Evolutionary conservation across 2,888 invertebrate species (phyloP).

Genomic region (Anticlea derivata): DNA sequence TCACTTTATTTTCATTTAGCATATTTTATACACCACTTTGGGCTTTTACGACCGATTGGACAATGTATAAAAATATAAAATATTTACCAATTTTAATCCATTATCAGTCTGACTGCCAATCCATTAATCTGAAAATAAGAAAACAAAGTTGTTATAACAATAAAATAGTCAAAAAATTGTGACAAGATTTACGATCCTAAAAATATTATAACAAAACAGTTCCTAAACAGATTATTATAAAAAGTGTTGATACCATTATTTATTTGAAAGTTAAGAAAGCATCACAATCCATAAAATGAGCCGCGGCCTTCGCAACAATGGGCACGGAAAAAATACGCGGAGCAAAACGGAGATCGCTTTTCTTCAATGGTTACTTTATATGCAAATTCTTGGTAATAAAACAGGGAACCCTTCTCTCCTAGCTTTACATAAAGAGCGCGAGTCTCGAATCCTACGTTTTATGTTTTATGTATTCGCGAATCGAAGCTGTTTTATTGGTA

Average conservation of each 20-base stretch:
- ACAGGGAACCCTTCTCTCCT: constrained; percentile 80
- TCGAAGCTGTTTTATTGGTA: constrained; percentile 80
- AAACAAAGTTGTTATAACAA: constrained; percentile 45
- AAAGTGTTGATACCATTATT: constrained; percentile 77
- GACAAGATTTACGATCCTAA: constrained; percentile 52
- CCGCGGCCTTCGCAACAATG: constrained; percentile 77
- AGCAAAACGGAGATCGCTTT: constrained; percentile 79
- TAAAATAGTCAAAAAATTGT: constrained; percentile 41
- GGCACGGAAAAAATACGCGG: constrained; percentile 74
- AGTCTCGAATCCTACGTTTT: constrained; percentile 79
- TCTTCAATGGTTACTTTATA: constrained; percentile 84
- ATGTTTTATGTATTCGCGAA: constrained; percentile 83
- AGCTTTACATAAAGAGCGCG: constrained; percentile 76
- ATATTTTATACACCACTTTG: constrained; percentile 49
- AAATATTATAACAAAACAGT: constrained; percentile 54
- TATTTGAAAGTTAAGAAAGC: constrained; percentile 75
- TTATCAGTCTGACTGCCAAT: constrained; percentile 48
- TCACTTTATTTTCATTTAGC: constrained; percentile 58
- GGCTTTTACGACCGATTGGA: constrained; percentile 48
- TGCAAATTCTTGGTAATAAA: constrained; percentile 82
- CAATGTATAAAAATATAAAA: constrained; percentile 45
- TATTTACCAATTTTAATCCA: constrained; percentile 61
- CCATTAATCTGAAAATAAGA: constrained; percentile 63
- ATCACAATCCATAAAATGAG: constrained; percentile 74
- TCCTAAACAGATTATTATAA: constrained; percentile 66